Percentiles rank a stretch among this genome's conserved stretches.
Conservation (phyloP, 1,140 invertebrate genomes). For the Bombus waltoni region DNA sequence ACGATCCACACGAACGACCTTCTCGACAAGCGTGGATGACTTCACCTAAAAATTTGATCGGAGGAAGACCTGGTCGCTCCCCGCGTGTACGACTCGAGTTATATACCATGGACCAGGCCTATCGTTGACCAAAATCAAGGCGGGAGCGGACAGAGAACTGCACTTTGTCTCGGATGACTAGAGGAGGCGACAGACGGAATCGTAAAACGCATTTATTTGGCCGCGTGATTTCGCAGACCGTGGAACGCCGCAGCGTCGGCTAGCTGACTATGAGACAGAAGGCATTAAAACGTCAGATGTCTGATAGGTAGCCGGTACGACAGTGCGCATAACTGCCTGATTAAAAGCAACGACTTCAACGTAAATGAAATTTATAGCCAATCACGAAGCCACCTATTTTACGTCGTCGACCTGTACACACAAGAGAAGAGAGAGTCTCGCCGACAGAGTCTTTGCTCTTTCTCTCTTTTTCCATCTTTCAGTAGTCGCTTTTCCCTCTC, state of each 20-base stretch:
- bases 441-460: neutral
- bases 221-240: neutral
- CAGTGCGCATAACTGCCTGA: conserved; percentile 77
- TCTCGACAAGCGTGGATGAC: neutral
- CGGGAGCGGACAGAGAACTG: neutral
- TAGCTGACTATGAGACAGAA: conserved; percentile 9
- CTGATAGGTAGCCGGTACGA: conserved; percentile 48
- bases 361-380: conserved; percentile 81
- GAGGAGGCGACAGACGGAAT: neutral
- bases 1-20: neutral
- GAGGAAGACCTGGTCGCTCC: neutral
- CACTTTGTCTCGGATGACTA: rapidly evolving
- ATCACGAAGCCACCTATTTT: conserved; percentile 73
- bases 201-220: conserved; percentile 14
- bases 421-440: conserved; percentile 9
- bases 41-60: neutral
- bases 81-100: too few species aligned
- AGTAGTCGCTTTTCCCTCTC: neutral
- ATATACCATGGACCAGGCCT: neutral
- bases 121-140: neutral
- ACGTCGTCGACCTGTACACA: conserved; percentile 1
- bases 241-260: conserved; percentile 2
- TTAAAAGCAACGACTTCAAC: conserved; percentile 79
- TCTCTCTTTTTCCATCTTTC: conserved; percentile 9
- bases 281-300: conserved; percentile 54